Evolutionary conservation across 2,888 invertebrate species (phyloP).

Genomic region (Troilus luridus): DNA sequence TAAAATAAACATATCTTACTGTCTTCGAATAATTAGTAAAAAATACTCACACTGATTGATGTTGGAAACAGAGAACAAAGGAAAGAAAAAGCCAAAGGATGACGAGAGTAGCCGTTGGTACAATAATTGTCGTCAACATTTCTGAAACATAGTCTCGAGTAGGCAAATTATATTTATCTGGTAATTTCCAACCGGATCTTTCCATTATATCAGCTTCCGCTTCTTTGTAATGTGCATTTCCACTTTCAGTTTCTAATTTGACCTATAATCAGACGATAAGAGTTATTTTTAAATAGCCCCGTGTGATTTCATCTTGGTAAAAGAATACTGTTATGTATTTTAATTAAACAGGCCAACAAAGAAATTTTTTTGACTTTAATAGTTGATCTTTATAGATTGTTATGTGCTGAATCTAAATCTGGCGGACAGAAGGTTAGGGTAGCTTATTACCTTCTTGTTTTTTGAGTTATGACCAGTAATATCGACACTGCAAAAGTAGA

Average conservation of each 20-base stretch:
- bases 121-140: slow-evolving; percentile 78
- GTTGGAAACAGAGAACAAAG: slow-evolving; percentile 81
- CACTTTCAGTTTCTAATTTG: slow-evolving; percentile 54
- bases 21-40: background rate
- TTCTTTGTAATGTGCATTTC: slow-evolving; percentile 61
- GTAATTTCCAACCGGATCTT: slow-evolving; percentile 57
- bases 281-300: background rate
- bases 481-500: too few species aligned
- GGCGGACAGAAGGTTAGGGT: too few species aligned
- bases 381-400: too few species aligned
- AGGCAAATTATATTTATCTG: slow-evolving; percentile 72
- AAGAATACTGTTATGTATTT: background rate
- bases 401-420: too few species aligned
- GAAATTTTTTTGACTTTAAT: too few species aligned
- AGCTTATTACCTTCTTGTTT: too few species aligned
- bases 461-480: too few species aligned
- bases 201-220: slow-evolving; percentile 57
- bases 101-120: slow-evolving; percentile 79
- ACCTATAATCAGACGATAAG: slow-evolving; percentile 51
- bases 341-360: too few species aligned
- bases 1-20: background rate
- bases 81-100: slow-evolving; percentile 78
- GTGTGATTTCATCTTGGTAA: background rate
- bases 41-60: slow-evolving; percentile 80
- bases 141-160: slow-evolving; percentile 79